Evolutionary conservation across 2,888 invertebrate species (phyloP).

Genomic region (Metellina segmentata): DNA sequence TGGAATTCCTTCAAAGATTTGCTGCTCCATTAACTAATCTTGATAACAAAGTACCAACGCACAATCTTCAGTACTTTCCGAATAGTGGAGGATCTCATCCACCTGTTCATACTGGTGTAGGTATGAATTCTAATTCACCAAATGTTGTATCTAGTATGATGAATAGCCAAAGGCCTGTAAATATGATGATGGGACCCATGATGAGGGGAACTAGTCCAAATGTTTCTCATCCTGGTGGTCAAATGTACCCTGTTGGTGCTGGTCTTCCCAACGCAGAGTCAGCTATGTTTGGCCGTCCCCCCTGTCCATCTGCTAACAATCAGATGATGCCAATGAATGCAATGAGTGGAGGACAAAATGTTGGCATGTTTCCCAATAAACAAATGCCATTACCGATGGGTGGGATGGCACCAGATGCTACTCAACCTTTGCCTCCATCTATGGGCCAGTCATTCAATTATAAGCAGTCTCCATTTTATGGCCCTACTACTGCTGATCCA

Average conservation of each 20-base stretch:
- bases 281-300: slow-evolving; percentile 73
- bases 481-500: slow-evolving; percentile 91
- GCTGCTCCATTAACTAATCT: slow-evolving; percentile 90
- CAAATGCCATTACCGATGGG: slow-evolving; percentile 81
- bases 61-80: slow-evolving; percentile 89
- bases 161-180: slow-evolving; percentile 71
- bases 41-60: slow-evolving; percentile 87
- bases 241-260: slow-evolving; percentile 65
- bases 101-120: slow-evolving; percentile 50
- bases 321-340: slow-evolving; percentile 79
- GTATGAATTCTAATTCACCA: slow-evolving; percentile 69
- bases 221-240: slow-evolving; percentile 58
- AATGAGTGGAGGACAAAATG: slow-evolving; percentile 76
- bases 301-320: slow-evolving; percentile 72
- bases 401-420: slow-evolving; percentile 77
- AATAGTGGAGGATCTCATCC: slow-evolving; percentile 81
- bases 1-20: slow-evolving; percentile 93
- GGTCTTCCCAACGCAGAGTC: slow-evolving; percentile 70
- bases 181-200: slow-evolving; percentile 76
- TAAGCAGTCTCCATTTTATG: slow-evolving; percentile 89
- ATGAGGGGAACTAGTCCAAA: slow-evolving; percentile 75
- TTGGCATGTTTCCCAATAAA: slow-evolving; percentile 70
- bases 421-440: slow-evolving; percentile 78
- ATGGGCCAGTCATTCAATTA: slow-evolving; percentile 83
- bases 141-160: slow-evolving; percentile 66